Percentiles rank a stretch among this genome's conserved stretches.
Evolutionary conservation across 2,797 vertebrate species (phyloP).

Genomic region (Clarias fuscus): DNA sequence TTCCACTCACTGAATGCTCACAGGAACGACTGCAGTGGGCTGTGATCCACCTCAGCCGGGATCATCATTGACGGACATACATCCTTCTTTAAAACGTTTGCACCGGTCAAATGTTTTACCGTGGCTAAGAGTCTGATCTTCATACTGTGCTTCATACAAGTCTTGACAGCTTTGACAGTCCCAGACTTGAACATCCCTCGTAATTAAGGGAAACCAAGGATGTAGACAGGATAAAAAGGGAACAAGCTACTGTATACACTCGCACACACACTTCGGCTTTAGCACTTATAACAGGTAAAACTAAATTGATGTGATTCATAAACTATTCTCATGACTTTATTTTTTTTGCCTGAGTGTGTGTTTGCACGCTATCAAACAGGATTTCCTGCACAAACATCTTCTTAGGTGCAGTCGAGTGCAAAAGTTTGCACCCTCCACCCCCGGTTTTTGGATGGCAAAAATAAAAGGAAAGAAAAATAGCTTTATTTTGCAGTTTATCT

Average conservation of each 20-base stretch:
- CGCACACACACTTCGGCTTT: background rate
- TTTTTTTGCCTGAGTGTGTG: background rate
- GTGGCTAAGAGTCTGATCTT: too few species aligned
- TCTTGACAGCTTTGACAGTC: too few species aligned
- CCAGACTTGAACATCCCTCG: too few species aligned
- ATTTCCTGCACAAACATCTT: constrained; percentile 12
- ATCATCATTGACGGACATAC: too few species aligned
- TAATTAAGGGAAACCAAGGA: background rate
- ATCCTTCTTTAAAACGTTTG: too few species aligned
- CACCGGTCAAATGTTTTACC: too few species aligned
- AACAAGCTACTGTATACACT: background rate
- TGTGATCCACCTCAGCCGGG: too few species aligned
- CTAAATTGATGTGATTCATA: background rate
- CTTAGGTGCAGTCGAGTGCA: background rate
- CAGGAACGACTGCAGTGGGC: too few species aligned
- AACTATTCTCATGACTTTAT: too few species aligned
- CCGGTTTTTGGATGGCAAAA: background rate
- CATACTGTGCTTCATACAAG: too few species aligned
- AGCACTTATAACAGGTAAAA: background rate
- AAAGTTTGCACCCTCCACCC: constrained; percentile 2
- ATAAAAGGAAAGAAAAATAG: too few species aligned
- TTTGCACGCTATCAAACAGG: background rate
- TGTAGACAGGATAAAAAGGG: background rate
- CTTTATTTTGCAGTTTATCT: background rate
- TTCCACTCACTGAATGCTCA: too few species aligned